phyloP scores from a whole-genome alignment of 2,888 invertebrate species.

The Stegophylla sp. region DNA sequence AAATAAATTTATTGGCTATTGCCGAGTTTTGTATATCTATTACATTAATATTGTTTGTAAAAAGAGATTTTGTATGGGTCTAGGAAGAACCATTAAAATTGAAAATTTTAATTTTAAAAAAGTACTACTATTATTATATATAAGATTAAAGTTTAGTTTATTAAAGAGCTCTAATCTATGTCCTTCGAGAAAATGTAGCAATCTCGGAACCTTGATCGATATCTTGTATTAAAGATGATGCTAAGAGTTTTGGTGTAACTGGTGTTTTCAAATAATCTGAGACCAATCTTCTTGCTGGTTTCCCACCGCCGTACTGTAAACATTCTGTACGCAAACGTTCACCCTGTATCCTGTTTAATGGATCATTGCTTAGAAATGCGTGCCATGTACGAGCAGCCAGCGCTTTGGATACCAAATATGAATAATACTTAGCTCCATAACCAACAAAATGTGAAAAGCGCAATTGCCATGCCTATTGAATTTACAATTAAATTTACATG shows the following conservation, averaged over 20 bases:
- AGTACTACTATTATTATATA: too few species aligned
- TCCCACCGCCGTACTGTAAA: conserved; percentile 86
- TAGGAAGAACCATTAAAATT: too few species aligned
- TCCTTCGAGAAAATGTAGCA: neutral
- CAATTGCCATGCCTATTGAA: conserved; percentile 85
- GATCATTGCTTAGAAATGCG: conserved; percentile 79
- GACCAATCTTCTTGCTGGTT: conserved; percentile 79
- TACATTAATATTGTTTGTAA: too few species aligned
- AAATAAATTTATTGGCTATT: too few species aligned
- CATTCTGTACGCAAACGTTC: conserved; percentile 79
- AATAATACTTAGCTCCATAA: conserved; percentile 98
- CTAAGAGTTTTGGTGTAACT: conserved; percentile 78
- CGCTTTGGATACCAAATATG: conserved; percentile 93
- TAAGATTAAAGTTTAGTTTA: too few species aligned
- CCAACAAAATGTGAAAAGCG: conserved; percentile 96
- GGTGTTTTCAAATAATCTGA: conserved; percentile 79
- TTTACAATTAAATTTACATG: neutral
- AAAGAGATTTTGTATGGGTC: too few species aligned
- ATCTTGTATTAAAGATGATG: conserved; percentile 73
- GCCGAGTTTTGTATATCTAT: too few species aligned
- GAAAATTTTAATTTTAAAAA: too few species aligned
- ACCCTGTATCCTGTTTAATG: conserved; percentile 79
- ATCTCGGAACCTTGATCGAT: conserved; percentile 56
- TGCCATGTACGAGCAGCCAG: conserved; percentile 94
- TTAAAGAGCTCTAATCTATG: too few species aligned